Percentiles rank a stretch among this genome's conserved stretches.
Evolutionary conservation across 2,797 vertebrate genomes (phyloP).

Genomic region (Gephyroberyx darwinii): DNA sequence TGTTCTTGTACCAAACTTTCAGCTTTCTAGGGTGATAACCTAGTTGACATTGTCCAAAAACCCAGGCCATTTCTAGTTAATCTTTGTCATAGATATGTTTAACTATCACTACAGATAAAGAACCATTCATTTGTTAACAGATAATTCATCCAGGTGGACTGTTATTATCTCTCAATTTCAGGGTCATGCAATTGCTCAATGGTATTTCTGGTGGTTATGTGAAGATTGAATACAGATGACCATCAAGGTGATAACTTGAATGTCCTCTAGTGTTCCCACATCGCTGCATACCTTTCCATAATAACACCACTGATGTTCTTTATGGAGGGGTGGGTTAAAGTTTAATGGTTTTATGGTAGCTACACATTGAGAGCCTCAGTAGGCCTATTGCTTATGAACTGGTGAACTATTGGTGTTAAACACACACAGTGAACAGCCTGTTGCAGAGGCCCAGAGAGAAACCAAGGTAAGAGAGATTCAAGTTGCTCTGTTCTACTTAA

Average conservation of each 20-base stretch:
- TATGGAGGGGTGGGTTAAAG: conserved; percentile 69
- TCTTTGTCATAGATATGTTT: conserved; percentile 32
- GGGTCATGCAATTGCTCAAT: conserved; percentile 16
- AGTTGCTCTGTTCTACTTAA: not conserved
- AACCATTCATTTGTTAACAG: conserved; percentile 5
- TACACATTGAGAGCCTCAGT: conserved; percentile 41
- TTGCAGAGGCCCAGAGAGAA: conserved; percentile 22
- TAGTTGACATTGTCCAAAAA: conserved; percentile 45
- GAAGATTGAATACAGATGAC: conserved; percentile 30
- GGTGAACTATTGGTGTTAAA: conserved; percentile 11
- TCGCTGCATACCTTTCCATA: not conserved
- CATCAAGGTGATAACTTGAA: not conserved
- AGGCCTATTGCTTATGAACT: conserved; percentile 24
- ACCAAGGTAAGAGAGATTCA: conserved; percentile 58
- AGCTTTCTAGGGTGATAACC: conserved; percentile 20
- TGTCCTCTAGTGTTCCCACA: not conserved
- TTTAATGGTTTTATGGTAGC: conserved; percentile 61
- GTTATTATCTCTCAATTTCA: conserved; percentile 18
- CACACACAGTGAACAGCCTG: conserved; percentile 7
- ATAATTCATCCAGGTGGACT: not conserved
- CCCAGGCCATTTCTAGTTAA: conserved; percentile 29
- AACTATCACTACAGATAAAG: conserved; percentile 29
- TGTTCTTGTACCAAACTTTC: conserved; percentile 1
- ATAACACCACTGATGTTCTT: conserved; percentile 30
- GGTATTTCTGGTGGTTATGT: conserved; percentile 14